A percentile compares a stretch with the other conserved stretches of the same genome.
Evolutionary conservation across 2,888 invertebrate genomes (phyloP).

Genomic region (Gisinianus flammeolus): DNA sequence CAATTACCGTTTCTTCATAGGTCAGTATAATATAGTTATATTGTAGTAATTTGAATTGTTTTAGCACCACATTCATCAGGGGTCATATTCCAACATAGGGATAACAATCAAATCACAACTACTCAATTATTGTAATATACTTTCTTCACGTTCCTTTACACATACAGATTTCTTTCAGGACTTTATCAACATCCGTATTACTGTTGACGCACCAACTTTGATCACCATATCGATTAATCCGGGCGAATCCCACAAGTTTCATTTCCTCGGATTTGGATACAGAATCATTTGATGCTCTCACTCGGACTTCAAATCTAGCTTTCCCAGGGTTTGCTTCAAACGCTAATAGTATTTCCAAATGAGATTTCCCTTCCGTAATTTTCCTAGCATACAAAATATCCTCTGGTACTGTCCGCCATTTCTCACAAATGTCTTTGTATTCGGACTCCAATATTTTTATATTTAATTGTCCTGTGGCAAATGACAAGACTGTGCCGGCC

Average conservation of each 20-base stretch:
- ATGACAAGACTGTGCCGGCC: not conserved
- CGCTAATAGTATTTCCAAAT: conserved; percentile 1
- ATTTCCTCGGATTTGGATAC: not conserved
- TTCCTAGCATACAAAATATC: conserved; percentile 3
- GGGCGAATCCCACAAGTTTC: not conserved
- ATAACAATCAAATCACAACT: too few relatives aligned
- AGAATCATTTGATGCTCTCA: not conserved
- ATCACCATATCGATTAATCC: conserved; percentile 34
- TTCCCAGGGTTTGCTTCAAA: conserved; percentile 13
- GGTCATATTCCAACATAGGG: too few relatives aligned
- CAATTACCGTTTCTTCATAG: too few relatives aligned
- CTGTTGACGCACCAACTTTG: conserved; percentile 25
- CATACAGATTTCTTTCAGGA: conserved; percentile 35
- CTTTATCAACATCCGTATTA: conserved; percentile 31
- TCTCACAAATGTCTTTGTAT: conserved; percentile 6
- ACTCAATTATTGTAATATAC: too few relatives aligned
- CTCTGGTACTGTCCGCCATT: not conserved
- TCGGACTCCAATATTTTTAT: not conserved
- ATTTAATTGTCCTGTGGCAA: conserved; percentile 12
- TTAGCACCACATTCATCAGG: too few relatives aligned
- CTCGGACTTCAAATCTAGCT: conserved; percentile 20
- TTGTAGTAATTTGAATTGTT: too few relatives aligned
- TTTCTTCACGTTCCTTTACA: conserved; percentile 9
- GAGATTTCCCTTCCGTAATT: not conserved
- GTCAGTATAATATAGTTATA: too few relatives aligned